Base-by-base conservation (phyloP, 2,797 vertebrate genomes). In the Buphagus erythrorhynchus region DNA sequence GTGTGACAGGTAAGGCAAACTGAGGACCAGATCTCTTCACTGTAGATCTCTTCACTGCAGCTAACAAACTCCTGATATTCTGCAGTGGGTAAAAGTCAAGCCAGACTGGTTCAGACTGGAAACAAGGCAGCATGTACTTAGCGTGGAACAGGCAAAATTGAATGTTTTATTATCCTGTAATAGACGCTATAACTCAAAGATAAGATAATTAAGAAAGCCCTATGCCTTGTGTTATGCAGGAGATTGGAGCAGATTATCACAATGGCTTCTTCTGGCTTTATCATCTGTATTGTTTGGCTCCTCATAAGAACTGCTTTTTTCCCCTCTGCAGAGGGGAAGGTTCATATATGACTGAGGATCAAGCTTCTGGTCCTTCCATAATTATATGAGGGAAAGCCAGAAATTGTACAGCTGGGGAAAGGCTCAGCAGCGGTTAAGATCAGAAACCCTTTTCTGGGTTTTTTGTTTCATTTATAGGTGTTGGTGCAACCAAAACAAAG, bases 381-480 rank as follows among this genome's bases (percentile, higher is more conserved):
- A 93, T 93, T 93, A 54, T 51, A 61, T 68, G 49, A 83, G 38
- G 22, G 36, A 49, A 88, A 83, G 35, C 42, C 52, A 87, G 45
- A 76, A 43, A 38, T 58, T 88, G 76, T 88, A 84, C 43, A 55
- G 19, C 46, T 90, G 59, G 77, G 65, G n/a, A 80, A 80, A 93
- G 66, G 3, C 75, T 86, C 61, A 91, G 68, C 72, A 83, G 87
- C 0, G 2, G 65, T 89, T 91, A 80, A 67, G 43, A 42, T 91
- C 63, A 63, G 71, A 93, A 92, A 82, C 21, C 14, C 8, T 82
- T 79, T 76, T 77, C 52, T 79, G 81, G 29, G 16, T 28, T 87
- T 93, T 95, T 72, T 91, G 55, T 92, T 92, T 93, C 26, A 42
- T 83, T 87, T 91, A 42, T 85, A 90, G 81, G 91, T 95, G 88